Evolutionary conservation across 2,797 vertebrate species (phyloP), one percentile per base, ranked within the genome.

Genomic region (Scolopax rusticola): DNA sequence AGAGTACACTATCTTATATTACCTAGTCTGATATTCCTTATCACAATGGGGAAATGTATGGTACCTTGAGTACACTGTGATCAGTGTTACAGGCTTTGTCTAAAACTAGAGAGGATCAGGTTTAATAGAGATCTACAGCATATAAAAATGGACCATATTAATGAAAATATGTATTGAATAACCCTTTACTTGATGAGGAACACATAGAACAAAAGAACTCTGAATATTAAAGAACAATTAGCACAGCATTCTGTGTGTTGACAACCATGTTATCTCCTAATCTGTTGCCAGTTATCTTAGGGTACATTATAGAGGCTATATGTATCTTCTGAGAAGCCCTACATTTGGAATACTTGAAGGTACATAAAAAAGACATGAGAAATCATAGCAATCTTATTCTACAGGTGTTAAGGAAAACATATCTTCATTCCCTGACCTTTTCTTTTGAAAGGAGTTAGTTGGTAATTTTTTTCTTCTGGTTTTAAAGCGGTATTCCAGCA

Each of bases 21-120:
- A 30, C 2, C 13, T 68, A 56, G 25, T 68, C 85, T 60, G 15
- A 13, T 79, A 32, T 79, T 73, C 20, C 45, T 86, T 93, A 28
- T 65, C 38, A 47, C 7, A 1, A 30, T 38, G 47, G 24, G 25
- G 7, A 71, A 1, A 0, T 38, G 6, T 21, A 11, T 17, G 1
- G 3, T 53, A 87, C 48, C 28, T 82, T 40, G 40, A 82, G 41
- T 56, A 54, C 15, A 61, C 11, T 32, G 57, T 0, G 6, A 41
- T 36, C 4, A 25, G 17, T 17, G 15, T 53, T 59, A 41, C 7
- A 61, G 15, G 16, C 12, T 74, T 84, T 67, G 33, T 10, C 20
- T 67, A 38, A 59, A 73, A 74, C 2, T 50, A 13, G 27, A 59
- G 51, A 60, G 7, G 38, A 54, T 67, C 14, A 74, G 8, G 4